Evolutionary conservation across 2,797 vertebrate genomes (phyloP).

Genomic region (Gymnoscopelus braueri): DNA sequence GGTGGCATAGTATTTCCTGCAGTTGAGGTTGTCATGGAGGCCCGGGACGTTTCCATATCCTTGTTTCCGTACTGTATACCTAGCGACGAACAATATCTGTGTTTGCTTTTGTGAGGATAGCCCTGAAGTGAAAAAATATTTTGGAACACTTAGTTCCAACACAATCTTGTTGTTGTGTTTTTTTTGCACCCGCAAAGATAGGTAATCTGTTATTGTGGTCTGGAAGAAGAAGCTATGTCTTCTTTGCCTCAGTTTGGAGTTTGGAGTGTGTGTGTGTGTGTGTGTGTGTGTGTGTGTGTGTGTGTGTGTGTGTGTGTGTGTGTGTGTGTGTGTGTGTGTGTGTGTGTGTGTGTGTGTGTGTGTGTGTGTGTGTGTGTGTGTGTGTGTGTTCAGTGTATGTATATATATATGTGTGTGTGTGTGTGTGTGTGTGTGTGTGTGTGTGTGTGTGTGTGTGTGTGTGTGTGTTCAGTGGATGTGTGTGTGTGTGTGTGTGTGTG

Average conservation of each 20-base stretch:
- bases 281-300: background rate
- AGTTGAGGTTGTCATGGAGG: constrained; percentile 4
- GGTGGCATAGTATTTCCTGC: constrained; percentile 2
- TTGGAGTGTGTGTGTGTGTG: constrained; percentile 20
- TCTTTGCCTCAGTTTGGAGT: constrained; percentile 34
- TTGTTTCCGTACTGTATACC: constrained; percentile 21
- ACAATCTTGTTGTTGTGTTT: constrained; percentile 25
- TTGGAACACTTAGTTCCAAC: constrained; percentile 63
- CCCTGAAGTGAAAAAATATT: constrained; percentile 44
- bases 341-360: too few species aligned
- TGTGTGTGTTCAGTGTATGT: background rate
- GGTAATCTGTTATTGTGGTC: constrained; percentile 64
- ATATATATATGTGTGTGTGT: background rate
- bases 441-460: constrained; percentile 29
- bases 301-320: too few species aligned
- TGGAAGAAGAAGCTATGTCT: constrained; percentile 50
- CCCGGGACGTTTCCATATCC: constrained; percentile 21
- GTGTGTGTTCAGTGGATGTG: too few species aligned
- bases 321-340: too few species aligned
- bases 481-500: background rate
- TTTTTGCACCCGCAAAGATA: constrained; percentile 29
- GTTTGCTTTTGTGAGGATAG: constrained; percentile 33
- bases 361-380: background rate
- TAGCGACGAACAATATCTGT: constrained; percentile 31
- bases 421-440: constrained; percentile 6